Evolutionary conservation across 2,113 vertebrate species (phyloP).

Genomic region (Labeo rohita): DNA sequence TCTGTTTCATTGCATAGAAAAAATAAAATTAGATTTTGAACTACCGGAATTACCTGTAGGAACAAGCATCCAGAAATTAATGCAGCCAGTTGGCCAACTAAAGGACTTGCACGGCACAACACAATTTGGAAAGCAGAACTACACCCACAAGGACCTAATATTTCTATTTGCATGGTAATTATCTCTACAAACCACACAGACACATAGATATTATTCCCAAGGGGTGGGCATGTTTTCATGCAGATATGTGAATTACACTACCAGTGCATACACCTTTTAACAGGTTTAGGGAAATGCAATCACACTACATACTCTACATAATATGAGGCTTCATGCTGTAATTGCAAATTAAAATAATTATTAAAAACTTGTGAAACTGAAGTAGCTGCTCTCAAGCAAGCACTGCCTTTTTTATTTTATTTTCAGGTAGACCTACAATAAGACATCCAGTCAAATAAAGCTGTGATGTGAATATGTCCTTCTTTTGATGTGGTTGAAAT

Average conservation of each 20-base stretch:
- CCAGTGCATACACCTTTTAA: not conserved
- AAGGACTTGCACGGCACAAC: not conserved
- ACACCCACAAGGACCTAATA: slow-evolving; percentile 6
- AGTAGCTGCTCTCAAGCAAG: not conserved
- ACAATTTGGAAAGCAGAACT: not conserved
- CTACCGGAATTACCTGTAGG: not conserved
- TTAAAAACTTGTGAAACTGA: not conserved
- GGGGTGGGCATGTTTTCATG: not conserved
- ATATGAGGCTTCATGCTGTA: not conserved
- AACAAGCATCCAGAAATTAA: not conserved
- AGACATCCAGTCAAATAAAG: not conserved
- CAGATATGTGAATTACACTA: slow-evolving; percentile 2
- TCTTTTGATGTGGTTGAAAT: not conserved
- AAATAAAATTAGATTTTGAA: not conserved
- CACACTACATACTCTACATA: not conserved
- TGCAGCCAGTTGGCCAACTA: not conserved
- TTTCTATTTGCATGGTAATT: slow-evolving; percentile 26
- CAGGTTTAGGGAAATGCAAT: slow-evolving; percentile 24
- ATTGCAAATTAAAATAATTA: not conserved
- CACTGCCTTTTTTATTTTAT: not conserved
- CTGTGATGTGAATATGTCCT: not conserved
- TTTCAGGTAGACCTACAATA: not conserved
- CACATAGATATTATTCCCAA: slow-evolving; percentile 6
- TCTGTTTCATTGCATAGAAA: not conserved
- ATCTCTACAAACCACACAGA: slow-evolving; percentile 22